phyloP scores from a whole-genome alignment of 2,888 invertebrate species.

The Eulithis prunata region DNA sequence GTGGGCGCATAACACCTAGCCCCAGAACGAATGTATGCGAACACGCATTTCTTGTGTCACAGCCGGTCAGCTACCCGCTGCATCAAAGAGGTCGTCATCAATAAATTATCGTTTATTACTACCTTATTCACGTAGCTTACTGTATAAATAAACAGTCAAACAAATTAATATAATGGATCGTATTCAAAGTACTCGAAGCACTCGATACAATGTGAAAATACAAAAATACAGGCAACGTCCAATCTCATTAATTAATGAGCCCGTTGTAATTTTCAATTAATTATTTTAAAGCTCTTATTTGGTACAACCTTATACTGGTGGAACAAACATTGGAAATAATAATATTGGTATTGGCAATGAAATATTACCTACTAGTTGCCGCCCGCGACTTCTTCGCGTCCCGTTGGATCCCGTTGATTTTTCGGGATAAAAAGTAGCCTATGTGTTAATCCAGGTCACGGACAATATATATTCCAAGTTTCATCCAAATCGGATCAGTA shows the following conservation, averaged over 20 bases:
- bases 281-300: constrained; percentile 19
- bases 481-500: no score
- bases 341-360: background rate
- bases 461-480: no score
- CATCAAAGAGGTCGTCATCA: no score
- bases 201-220: constrained; percentile 28
- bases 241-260: constrained; percentile 41
- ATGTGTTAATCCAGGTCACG: no score
- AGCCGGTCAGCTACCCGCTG: no score
- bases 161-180: constrained; percentile 23
- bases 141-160: constrained; percentile 13
- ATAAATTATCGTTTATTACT: background rate
- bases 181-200: constrained; percentile 8
- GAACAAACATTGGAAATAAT: background rate
- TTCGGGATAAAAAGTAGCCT: no score
- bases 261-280: constrained; percentile 33
- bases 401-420: no score
- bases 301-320: constrained; percentile 7
- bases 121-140: constrained; percentile 7
- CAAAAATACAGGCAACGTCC: constrained; percentile 26
- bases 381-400: no score
- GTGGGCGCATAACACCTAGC: no score
- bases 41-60: no score
- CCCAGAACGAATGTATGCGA: no score
- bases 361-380: no score